Conservation (phyloP, 2,888 invertebrate genomes). For the Epsilonema sp. region DNA sequence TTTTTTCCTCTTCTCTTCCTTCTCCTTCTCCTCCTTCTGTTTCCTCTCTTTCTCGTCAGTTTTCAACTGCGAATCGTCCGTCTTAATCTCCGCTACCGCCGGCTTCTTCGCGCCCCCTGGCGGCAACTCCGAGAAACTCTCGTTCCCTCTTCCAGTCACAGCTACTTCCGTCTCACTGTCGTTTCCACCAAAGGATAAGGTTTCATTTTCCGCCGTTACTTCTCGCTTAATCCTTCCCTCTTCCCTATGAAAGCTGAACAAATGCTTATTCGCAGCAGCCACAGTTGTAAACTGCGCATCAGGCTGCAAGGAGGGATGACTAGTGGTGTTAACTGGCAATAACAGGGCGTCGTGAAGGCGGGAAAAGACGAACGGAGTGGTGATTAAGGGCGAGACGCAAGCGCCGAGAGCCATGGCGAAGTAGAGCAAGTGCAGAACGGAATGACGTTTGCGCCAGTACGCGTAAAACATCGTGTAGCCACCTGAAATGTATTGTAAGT, state of each 20-base stretch:
- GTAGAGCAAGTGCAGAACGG: constrained; percentile 3
- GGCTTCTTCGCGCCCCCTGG: not conserved
- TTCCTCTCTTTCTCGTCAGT: not conserved
- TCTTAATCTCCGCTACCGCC: too few species aligned
- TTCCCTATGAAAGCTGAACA: too few species aligned
- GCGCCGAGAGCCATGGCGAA: constrained; percentile 6
- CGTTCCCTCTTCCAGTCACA: too few species aligned
- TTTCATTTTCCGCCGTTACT: not conserved
- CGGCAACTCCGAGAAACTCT: not conserved
- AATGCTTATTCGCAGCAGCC: too few species aligned
- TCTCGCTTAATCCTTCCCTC: not conserved
- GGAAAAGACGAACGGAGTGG: constrained; percentile 1
- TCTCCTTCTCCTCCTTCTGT: not conserved
- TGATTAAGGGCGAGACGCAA: not conserved
- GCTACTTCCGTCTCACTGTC: not conserved
- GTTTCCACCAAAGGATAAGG: not conserved
- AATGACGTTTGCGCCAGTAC: constrained; percentile 3
- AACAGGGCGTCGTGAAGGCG: not conserved
- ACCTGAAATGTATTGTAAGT: too few species aligned
- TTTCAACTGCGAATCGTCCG: not conserved
- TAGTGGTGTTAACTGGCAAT: too few species aligned
- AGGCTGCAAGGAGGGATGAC: not conserved
- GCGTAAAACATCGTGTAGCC: constrained; percentile 6
- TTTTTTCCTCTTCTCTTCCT: not conserved
- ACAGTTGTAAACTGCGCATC: too few species aligned